Evolutionary conservation across 2,113 vertebrate genomes (phyloP).

Genomic region (Narcine bancroftii): DNA sequence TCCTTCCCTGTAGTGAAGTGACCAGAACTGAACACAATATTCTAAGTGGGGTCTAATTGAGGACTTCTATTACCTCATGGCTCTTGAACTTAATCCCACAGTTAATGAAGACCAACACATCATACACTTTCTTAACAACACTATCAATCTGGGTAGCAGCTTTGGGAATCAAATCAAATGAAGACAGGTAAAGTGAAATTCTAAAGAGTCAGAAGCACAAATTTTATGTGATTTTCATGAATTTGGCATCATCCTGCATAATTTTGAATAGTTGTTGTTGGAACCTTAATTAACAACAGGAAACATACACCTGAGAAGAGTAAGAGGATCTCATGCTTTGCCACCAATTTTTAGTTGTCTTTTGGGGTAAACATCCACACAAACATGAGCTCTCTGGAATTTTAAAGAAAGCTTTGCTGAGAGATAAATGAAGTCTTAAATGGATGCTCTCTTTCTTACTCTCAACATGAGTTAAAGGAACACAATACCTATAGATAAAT

Average conservation of each 20-base stretch:
- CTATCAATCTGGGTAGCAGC: too few relatives aligned
- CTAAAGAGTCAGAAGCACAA: neutral
- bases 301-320: neutral
- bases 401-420: neutral
- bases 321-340: neutral
- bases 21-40: too few relatives aligned
- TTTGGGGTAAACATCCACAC: neutral
- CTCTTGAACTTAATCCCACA: too few relatives aligned
- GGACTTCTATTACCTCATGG: too few relatives aligned
- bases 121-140: too few relatives aligned
- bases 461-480: neutral
- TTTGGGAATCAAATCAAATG: neutral
- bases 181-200: neutral
- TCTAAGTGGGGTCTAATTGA: too few relatives aligned
- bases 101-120: too few relatives aligned
- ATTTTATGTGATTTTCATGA: neutral
- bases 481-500: neutral
- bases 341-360: neutral
- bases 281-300: neutral
- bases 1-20: too few relatives aligned
- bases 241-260: neutral
- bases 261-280: neutral
- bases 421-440: neutral
- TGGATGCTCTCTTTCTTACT: neutral
- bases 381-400: neutral